These are phyloP conservation scores for Proctacanthus coquilletti DNA, from an alignment of 1,140 invertebrate species.

Conservation along the genomic window DNA sequence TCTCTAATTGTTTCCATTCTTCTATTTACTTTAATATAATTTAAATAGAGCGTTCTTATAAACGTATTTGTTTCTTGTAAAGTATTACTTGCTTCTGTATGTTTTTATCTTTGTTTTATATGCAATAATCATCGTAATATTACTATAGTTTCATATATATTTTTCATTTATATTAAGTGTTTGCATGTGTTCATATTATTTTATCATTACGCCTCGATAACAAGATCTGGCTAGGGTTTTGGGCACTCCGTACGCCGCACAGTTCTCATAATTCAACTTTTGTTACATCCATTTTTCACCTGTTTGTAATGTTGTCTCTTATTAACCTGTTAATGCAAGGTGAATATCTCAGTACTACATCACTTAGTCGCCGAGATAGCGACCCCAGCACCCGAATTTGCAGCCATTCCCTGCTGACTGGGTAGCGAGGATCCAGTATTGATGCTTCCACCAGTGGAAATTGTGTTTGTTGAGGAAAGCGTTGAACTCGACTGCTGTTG, in stretches of 20 bases:
- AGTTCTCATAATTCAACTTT: too few species aligned
- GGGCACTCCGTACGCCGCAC: too few species aligned
- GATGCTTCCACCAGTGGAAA: not conserved
- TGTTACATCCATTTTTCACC: constrained; percentile 1
- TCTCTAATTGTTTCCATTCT: too few species aligned
- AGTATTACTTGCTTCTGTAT: too few species aligned
- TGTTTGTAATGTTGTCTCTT: constrained; percentile 1
- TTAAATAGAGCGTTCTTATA: too few species aligned
- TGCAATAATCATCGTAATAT: too few species aligned
- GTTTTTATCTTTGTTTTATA: too few species aligned
- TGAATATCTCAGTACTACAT: constrained; percentile 2
- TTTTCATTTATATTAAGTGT: not conserved
- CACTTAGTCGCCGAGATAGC: constrained; percentile 4
- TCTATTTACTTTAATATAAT: too few species aligned
- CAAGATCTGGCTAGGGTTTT: too few species aligned
- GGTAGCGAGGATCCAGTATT: not conserved
- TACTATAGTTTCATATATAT: too few species aligned
- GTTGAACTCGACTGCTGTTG: too few species aligned
- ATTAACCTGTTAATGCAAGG: constrained; percentile 1
- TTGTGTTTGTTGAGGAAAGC: constrained; percentile 7
- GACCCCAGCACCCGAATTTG: constrained; percentile 4
- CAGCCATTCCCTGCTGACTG: not conserved
- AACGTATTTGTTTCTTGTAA: too few species aligned
- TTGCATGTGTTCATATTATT: not conserved
- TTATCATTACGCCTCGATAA: not conserved